These are phyloP conservation scores for Proisotoma minuta DNA, from an alignment of 2,888 invertebrate genomes.

Conservation along the genomic window DNA sequence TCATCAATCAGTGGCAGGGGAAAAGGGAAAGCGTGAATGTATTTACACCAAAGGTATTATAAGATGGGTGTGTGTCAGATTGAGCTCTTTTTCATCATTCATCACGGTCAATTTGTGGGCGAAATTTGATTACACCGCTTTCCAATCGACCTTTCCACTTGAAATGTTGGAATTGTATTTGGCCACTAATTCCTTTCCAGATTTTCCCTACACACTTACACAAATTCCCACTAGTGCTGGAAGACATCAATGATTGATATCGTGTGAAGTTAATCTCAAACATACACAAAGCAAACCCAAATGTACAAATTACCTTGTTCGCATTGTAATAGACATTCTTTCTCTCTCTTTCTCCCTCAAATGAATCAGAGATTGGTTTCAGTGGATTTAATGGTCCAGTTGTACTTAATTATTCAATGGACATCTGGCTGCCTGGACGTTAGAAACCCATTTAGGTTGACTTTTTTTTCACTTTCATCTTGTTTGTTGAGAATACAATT, in stretches of 20 bases:
- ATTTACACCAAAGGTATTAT: slow-evolving; percentile 16
- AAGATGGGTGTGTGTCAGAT: slow-evolving; percentile 44
- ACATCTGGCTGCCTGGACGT: too few relatives aligned
- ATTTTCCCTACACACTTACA: slow-evolving; percentile 26
- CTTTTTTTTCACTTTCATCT: too few relatives aligned
- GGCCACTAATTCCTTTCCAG: slow-evolving; percentile 16
- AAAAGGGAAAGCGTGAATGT: slow-evolving; percentile 5
- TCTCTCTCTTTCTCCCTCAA: too few relatives aligned
- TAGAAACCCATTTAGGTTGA: too few relatives aligned
- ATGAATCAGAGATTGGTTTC: too few relatives aligned
- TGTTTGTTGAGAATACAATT: too few relatives aligned
- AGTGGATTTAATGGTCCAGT: too few relatives aligned
- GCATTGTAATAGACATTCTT: too few relatives aligned
- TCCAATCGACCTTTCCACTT: slow-evolving; percentile 22
- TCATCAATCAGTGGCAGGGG: too few relatives aligned
- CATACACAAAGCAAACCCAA: too few relatives aligned
- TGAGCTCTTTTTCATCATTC: slow-evolving; percentile 45
- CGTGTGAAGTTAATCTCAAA: slow-evolving; percentile 37
- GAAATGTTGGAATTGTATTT: slow-evolving; percentile 26
- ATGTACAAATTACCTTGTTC: too few relatives aligned
- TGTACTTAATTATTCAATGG: too few relatives aligned
- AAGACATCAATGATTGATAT: slow-evolving; percentile 45
- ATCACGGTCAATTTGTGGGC: slow-evolving; percentile 46
- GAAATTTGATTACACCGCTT: slow-evolving; percentile 40
- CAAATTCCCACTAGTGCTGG: slow-evolving; percentile 43